Percentiles rank a stretch among this genome's conserved stretches.
These are phyloP conservation scores for Erynnis tages DNA, from an alignment of 2,888 invertebrate genomes.

Conservation along the genomic window DNA sequence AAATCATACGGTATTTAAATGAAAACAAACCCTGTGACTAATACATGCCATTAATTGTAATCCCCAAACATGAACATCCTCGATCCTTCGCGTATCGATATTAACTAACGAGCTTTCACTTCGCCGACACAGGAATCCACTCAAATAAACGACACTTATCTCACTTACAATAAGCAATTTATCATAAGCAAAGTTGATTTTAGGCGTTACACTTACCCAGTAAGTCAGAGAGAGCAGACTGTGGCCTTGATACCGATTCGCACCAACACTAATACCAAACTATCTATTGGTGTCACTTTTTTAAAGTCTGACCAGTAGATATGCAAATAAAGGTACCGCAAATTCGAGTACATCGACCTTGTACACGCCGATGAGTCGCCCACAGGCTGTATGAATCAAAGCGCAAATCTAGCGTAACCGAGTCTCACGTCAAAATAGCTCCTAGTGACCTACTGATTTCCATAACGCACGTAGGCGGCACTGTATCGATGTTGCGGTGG, in stretches of 20 bases:
- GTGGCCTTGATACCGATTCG: conserved; percentile 77
- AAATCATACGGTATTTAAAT: neutral
- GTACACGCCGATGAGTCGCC: conserved; percentile 50
- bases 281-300: conserved; percentile 74
- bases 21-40: conserved; percentile 31
- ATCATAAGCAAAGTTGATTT: conserved; percentile 71
- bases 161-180: conserved; percentile 75
- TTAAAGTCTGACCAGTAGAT: conserved; percentile 62
- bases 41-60: conserved; percentile 29
- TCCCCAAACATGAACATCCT: conserved; percentile 47
- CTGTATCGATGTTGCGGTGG: conserved; percentile 29
- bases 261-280: conserved; percentile 51
- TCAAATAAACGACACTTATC: conserved; percentile 73
- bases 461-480: conserved; percentile 65
- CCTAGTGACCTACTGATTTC: conserved; percentile 79
- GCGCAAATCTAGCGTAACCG: conserved; percentile 56
- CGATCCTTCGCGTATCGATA: conserved; percentile 52
- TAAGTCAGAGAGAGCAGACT: conserved; percentile 68
- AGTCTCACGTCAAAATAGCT: conserved; percentile 49
- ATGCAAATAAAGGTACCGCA: conserved; percentile 77
- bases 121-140: conserved; percentile 71
- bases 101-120: conserved; percentile 64
- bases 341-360: conserved; percentile 77
- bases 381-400: conserved; percentile 67
- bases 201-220: conserved; percentile 78